Conservation (phyloP, 2,797 vertebrate species). For the Liparis tanakae region DNA sequence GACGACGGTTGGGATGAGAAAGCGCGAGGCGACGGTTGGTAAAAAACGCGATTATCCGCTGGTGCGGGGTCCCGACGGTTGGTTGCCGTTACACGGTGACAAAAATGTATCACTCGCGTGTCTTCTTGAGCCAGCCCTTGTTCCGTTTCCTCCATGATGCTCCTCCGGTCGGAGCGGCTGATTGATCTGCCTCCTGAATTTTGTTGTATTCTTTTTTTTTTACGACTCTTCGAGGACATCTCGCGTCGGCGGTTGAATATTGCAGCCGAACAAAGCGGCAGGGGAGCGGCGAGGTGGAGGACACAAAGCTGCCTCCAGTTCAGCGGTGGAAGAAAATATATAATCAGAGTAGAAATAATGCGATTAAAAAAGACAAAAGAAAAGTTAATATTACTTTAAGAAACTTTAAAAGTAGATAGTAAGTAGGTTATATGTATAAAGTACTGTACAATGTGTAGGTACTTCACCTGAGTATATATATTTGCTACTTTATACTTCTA, state of each 20-base stretch:
- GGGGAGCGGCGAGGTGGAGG: conserved; percentile 22
- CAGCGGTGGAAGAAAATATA: neutral
- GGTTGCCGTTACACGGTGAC: conserved; percentile 79
- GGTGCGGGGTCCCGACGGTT: conserved; percentile 65
- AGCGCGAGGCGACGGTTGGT: conserved; percentile 19
- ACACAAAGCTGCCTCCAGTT: neutral
- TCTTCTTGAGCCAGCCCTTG: conserved; percentile 86
- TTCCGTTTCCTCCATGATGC: conserved; percentile 92
- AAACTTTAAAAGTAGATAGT: neutral
- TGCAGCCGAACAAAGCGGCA: conserved; percentile 62
- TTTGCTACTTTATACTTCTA: neutral
- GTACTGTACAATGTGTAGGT: neutral
- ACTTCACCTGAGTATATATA: neutral
- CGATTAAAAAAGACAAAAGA: no score
- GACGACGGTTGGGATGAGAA: conserved; percentile 32
- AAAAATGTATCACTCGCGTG: conserved; percentile 87
- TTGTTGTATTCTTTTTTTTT: conserved; percentile 27
- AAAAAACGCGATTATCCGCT: conserved; percentile 39
- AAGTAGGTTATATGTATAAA: neutral
- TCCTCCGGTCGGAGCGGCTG: conserved; percentile 88
- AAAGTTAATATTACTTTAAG: neutral
- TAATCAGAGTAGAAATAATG: no score
- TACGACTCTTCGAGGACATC: conserved; percentile 86
- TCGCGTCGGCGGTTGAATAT: conserved; percentile 70
- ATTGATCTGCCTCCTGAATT: conserved; percentile 87